Evolutionary conservation across 2,113 vertebrate genomes (phyloP), one percentile per base, ranked within the genome.

Genomic region (Mus musculus): DNA sequence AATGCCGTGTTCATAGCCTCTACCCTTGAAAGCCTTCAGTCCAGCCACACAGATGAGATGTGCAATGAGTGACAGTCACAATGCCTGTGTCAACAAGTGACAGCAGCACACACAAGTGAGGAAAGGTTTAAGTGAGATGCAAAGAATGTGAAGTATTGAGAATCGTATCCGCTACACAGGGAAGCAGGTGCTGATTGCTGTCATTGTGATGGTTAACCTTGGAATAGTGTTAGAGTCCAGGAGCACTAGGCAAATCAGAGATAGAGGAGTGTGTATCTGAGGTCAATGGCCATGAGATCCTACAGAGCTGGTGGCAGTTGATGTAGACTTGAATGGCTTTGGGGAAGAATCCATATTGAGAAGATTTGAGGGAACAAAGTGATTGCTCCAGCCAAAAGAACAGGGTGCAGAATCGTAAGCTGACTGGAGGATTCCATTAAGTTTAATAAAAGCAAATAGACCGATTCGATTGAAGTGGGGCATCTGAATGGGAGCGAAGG

Each of bases 381-480:
- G 7, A 81, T 24, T 85, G 52, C 71, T 88, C 71, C n/a, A 67
- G 52, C 65, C 88, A 81, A 80, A 42, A 42, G 22, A 54, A 36
- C 5, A 42, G 2, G 33, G 56, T 78, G 65, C 75, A 96, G 30
- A 78, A 82, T 88, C 36, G 19, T 16, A 80, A 73, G 81, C 28
- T 52, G 59, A 71, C 26, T 77, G 12, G 28, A 89, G 88, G 85
- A 81, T 72, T 52, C 20, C 16, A 69, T 88, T 16, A 17, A 87
- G 22, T 67, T 96, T 80, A 71, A 93, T 59, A 88, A 82, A 95
- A 67, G 33, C 87, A 85, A 88, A 67, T 39, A 92, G 65, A 90
- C 14, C 52, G 78, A 54, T 75, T 28, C 71, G 67, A 88, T 87
- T 26, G 67, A 69, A 88, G 42, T n/a, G 75, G 16, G n/a, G 6